A percentile compares a stretch with the other conserved stretches of the same genome.
Evolutionary conservation across 1,140 invertebrate species (phyloP).

Genomic region (Scaptomyza pallida): DNA sequence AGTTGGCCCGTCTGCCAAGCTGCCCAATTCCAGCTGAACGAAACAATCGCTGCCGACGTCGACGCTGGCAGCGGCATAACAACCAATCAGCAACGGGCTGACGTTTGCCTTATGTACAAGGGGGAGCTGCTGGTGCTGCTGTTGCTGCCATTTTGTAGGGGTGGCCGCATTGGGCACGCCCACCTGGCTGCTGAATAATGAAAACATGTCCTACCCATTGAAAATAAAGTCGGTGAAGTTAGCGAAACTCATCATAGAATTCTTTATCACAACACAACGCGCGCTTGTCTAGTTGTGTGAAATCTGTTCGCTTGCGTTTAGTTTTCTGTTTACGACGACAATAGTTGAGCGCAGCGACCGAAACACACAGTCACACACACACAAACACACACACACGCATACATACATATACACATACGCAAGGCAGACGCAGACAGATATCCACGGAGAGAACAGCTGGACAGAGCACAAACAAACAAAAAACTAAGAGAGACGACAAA

Average conservation of each 20-base stretch:
- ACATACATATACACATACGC: constrained; percentile 8
- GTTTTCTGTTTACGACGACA: constrained; percentile 58
- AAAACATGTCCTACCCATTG: constrained; percentile 83
- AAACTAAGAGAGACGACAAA: background rate
- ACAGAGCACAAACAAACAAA: constrained; percentile 2
- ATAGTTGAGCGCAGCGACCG: constrained; percentile 62
- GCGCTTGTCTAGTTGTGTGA: constrained; percentile 84
- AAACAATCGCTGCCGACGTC: constrained; percentile 49
- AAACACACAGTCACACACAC: constrained; percentile 10
- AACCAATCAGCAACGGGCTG: constrained; percentile 51
- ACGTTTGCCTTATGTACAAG: constrained; percentile 54
- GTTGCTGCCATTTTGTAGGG: constrained; percentile 70
- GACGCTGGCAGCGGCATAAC: constrained; percentile 25
- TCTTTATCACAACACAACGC: constrained; percentile 83
- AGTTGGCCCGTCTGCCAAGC: constrained; percentile 50
- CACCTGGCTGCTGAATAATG: constrained; percentile 76
- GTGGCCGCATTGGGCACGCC: constrained; percentile 60
- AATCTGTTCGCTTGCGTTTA: constrained; percentile 83
- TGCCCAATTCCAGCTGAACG: constrained; percentile 79
- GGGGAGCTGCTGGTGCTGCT: background rate
- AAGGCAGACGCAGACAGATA: constrained; percentile 13
- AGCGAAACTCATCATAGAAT: constrained; percentile 84
- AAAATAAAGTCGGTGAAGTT: constrained; percentile 83
- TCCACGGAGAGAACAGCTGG: constrained; percentile 26
- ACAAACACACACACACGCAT: constrained; percentile 19